Evolutionary conservation across 2,888 invertebrate genomes (phyloP).

Genomic region (Pyralis farinalis): DNA sequence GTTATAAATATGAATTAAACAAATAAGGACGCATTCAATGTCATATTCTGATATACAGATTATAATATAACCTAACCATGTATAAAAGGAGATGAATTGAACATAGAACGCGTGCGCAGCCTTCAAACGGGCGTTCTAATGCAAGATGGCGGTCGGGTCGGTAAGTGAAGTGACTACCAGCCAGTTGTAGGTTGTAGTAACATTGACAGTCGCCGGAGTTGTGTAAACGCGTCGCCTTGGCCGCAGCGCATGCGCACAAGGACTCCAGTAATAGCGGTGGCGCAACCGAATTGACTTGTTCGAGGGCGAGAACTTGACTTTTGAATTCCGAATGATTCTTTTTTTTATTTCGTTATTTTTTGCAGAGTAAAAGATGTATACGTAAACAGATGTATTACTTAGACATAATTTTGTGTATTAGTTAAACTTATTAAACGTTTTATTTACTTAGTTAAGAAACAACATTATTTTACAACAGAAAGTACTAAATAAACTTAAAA

Average conservation of each 20-base stretch:
- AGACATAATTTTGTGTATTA: too few relatives aligned
- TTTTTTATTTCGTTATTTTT: not conserved
- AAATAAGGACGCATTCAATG: too few relatives aligned
- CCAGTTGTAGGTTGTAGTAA: conserved; percentile 41
- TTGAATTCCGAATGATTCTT: conserved; percentile 10
- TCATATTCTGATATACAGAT: too few relatives aligned
- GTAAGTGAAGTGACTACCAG: conserved; percentile 1
- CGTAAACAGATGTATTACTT: too few relatives aligned
- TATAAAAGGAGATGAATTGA: conserved; percentile 7
- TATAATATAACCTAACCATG: not conserved
- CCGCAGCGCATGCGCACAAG: conserved; percentile 41
- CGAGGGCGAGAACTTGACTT: conserved; percentile 53
- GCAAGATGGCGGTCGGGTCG: conserved; percentile 33
- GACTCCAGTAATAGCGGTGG: conserved; percentile 34
- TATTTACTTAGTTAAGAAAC: too few relatives aligned
- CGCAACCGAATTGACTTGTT: conserved; percentile 29
- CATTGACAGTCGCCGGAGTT: conserved; percentile 42
- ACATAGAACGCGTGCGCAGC: conserved; percentile 15
- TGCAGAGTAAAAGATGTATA: not conserved
- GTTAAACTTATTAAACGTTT: too few relatives aligned
- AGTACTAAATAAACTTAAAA: too few relatives aligned
- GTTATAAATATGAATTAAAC: too few relatives aligned
- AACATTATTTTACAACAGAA: too few relatives aligned
- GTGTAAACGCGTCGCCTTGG: conserved; percentile 41
- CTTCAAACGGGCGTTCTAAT: conserved; percentile 19